Evolutionary conservation across 2,797 vertebrate species (phyloP).

Genomic region (Melanogrammus aeglefinus): DNA sequence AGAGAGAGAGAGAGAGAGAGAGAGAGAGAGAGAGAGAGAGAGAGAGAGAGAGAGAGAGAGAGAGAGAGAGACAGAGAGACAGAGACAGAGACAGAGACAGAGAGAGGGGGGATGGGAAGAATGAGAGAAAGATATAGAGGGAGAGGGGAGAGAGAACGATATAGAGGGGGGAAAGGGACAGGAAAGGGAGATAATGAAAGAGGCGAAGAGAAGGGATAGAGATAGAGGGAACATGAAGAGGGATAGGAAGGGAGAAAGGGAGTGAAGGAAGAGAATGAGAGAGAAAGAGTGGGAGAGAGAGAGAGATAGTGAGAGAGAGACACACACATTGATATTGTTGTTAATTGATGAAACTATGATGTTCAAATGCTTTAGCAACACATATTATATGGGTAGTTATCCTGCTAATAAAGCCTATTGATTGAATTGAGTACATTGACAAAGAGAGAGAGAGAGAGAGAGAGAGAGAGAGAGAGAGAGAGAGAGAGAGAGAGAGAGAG

Average conservation of each 20-base stretch:
- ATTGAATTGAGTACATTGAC: not conserved
- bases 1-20: no score
- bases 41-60: not conserved
- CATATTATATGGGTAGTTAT: not conserved
- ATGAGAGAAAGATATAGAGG: not conserved
- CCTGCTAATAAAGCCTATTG: not conserved
- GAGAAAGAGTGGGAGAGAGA: no score
- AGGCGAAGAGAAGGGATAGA: no score
- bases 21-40: not conserved
- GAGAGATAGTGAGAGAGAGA: not conserved
- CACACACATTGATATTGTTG: not conserved
- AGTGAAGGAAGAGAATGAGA: no score
- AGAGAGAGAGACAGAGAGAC: not conserved
- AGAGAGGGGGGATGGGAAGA: not conserved
- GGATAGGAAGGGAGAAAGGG: no score
- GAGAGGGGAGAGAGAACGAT: not conserved
- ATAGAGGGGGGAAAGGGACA: no score
- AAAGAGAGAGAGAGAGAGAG: no score
- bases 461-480: no score
- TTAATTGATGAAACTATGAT: not conserved
- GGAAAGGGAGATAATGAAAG: no score
- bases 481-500: no score
- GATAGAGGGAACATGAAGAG: no score
- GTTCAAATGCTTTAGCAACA: not conserved
- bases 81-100: not conserved